A percentile compares a stretch with the other conserved stretches of the same genome.
Evolutionary conservation across 2,888 invertebrate species (phyloP).

Genomic region (Drosophila longiperda): DNA sequence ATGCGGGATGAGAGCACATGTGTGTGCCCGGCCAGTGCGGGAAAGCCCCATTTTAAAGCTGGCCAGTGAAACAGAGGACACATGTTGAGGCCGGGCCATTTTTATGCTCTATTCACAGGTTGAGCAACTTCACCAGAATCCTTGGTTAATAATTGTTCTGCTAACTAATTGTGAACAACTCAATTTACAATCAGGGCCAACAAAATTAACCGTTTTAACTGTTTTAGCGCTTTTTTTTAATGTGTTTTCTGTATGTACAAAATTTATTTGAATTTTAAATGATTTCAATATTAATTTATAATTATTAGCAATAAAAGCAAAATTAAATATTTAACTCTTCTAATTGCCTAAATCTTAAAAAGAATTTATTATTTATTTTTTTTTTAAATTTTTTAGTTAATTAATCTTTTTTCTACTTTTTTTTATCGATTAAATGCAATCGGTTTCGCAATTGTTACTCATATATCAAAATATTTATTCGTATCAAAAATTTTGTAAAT

Average conservation of each 20-base stretch:
- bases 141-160: not conserved
- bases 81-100: constrained; percentile 43
- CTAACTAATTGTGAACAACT: not conserved
- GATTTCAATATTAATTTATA: not conserved
- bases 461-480: not conserved
- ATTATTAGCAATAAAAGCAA: not conserved
- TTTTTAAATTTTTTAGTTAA: too few relatives aligned
- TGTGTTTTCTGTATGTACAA: too few relatives aligned
- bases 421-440: not conserved
- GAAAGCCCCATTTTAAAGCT: constrained; percentile 76
- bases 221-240: too few relatives aligned
- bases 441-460: not conserved
- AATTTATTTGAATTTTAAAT: too few relatives aligned
- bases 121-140: constrained; percentile 39
- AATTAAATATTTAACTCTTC: not conserved
- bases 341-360: not conserved
- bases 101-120: constrained; percentile 45
- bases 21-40: constrained; percentile 48
- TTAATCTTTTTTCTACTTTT: not conserved
- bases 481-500: not conserved
- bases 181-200: not conserved
- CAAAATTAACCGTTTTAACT: not conserved
- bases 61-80: constrained; percentile 50
- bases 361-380: too few relatives aligned
- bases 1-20: constrained; percentile 30